Evolutionary conservation across 2,888 invertebrate species (phyloP).

Genomic region (Sesia apiformis): DNA sequence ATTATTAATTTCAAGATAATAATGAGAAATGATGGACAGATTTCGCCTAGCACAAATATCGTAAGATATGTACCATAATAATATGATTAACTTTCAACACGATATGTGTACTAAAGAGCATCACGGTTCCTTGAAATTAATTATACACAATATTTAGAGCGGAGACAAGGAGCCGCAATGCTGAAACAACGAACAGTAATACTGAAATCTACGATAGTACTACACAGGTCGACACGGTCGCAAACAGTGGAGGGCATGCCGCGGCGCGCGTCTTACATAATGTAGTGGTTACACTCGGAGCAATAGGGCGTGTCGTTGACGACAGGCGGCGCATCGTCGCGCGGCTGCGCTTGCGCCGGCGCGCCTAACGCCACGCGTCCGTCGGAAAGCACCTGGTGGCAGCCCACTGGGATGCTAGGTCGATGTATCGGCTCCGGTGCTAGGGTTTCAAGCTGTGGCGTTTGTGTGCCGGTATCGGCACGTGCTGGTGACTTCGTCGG

Average conservation of each 20-base stretch:
- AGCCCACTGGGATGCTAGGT: constrained; percentile 71
- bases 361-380: constrained; percentile 66
- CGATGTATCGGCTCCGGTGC: constrained; percentile 51
- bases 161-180: constrained; percentile 25
- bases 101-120: constrained; percentile 1
- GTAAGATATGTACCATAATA: not conserved
- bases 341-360: constrained; percentile 25
- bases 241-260: constrained; percentile 68
- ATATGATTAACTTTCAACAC: not conserved
- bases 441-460: constrained; percentile 30
- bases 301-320: constrained; percentile 80
- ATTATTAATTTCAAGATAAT: not conserved
- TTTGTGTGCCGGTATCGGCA: constrained; percentile 11
- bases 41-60: not conserved
- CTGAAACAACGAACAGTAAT: constrained; percentile 28
- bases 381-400: constrained; percentile 67
- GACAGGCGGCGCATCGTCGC: constrained; percentile 45
- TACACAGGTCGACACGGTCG: constrained; percentile 71
- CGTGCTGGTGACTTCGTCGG: constrained; percentile 26
- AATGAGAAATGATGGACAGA: not conserved
- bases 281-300: constrained; percentile 89
- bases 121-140: constrained; percentile 18
- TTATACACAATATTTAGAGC: not conserved
- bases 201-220: constrained; percentile 41
- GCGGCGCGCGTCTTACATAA: constrained; percentile 84